phyloP scores from a whole-genome alignment of 2,797 vertebrate species.

The Gallinago solitaria region DNA sequence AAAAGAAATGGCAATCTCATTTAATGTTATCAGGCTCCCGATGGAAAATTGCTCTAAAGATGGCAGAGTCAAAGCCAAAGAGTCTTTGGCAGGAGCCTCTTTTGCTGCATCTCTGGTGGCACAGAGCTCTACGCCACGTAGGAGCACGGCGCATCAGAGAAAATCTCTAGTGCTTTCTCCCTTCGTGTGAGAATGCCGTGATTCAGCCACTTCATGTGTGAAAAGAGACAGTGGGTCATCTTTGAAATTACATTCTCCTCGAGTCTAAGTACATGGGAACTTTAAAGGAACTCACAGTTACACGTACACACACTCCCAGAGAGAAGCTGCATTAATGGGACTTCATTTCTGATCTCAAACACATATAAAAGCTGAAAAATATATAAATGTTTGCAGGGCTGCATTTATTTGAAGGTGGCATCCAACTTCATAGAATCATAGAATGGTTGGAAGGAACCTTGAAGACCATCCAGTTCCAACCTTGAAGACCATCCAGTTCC shows the following conservation, averaged over 20 bases:
- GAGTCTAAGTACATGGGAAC: not conserved
- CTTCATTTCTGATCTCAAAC: accelerated
- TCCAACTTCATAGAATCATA: too few species aligned
- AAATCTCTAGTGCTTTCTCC: not conserved
- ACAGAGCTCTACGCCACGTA: accelerated
- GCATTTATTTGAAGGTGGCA: too few species aligned
- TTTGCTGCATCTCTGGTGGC: accelerated
- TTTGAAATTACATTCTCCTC: not conserved
- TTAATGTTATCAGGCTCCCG: not conserved
- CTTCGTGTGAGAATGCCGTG: too few species aligned
- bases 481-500: too few species aligned
- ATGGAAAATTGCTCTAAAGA: not conserved
- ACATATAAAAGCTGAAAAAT: not conserved
- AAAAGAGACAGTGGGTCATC: accelerated
- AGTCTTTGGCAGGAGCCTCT: not conserved
- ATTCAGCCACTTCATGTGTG: not conserved
- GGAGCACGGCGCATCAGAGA: accelerated
- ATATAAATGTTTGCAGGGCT: not conserved
- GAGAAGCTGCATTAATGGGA: not conserved
- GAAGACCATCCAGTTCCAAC: not conserved
- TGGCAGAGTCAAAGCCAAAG: not conserved
- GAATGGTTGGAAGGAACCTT: too few species aligned
- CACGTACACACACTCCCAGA: not conserved
- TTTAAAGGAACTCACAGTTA: not conserved
- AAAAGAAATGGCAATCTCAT: not conserved